phyloP scores from a whole-genome alignment of 1,140 invertebrate species.

The Tetranychus urticae region DNA sequence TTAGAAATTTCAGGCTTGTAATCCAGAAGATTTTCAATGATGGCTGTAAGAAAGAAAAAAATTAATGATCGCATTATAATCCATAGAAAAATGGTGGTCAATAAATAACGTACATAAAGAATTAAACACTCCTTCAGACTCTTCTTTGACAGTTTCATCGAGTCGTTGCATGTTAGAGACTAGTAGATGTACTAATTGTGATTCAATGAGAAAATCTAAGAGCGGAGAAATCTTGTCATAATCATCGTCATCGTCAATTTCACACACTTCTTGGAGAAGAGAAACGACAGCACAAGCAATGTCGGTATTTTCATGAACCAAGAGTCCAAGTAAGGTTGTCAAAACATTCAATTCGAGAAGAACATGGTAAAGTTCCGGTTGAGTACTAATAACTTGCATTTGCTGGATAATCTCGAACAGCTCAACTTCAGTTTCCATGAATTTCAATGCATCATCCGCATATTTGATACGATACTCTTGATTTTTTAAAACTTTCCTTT shows the following conservation, averaged over 20 bases:
- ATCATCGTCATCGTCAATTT: conserved; percentile 39
- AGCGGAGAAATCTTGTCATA: conserved; percentile 4
- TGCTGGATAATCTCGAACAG: conserved; percentile 76
- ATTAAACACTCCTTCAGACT: conserved; percentile 86
- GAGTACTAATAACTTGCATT: conserved; percentile 76
- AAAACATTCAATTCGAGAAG: conserved; percentile 69
- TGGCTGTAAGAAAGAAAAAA: conserved; percentile 15
- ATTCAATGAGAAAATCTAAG: conserved; percentile 49
- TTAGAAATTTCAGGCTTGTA: conserved; percentile 54
- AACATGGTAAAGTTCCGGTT: conserved; percentile 77
- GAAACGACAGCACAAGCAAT: conserved; percentile 26
- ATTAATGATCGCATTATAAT: conserved; percentile 9
- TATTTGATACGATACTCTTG: conserved; percentile 97
- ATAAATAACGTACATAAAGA: conserved; percentile 39
- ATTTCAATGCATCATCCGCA: conserved; percentile 86
- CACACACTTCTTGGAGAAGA: conserved; percentile 66
- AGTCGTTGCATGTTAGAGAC: conserved; percentile 79
- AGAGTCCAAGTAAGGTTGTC: conserved; percentile 66
- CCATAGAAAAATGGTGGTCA: not conserved
- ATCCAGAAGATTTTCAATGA: conserved; percentile 36
- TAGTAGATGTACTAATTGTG: conserved; percentile 68
- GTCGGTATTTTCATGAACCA: conserved; percentile 81
- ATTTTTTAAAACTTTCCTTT: conserved; percentile 79
- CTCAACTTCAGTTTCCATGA: conserved; percentile 97
- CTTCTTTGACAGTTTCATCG: conserved; percentile 80